Percentiles rank a stretch among this genome's conserved stretches.
Evolutionary conservation across 1,140 invertebrate genomes (phyloP).

Genomic region (Drosophila parabipectinata): DNA sequence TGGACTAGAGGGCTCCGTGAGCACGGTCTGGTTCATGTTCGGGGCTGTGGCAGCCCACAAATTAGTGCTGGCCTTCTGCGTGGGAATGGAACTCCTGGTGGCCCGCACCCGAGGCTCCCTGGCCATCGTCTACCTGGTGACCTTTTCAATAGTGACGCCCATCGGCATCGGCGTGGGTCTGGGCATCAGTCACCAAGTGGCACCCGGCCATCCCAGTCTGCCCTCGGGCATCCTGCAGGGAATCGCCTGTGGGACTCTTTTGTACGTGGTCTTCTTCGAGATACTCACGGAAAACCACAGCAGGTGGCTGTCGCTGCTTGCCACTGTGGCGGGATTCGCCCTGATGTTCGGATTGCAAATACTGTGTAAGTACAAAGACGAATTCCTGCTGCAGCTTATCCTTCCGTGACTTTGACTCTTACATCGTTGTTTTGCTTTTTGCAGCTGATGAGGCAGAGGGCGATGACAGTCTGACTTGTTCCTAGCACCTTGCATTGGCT

Average conservation of each 20-base stretch:
- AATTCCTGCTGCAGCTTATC: background rate
- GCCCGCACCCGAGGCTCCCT: constrained; percentile 87
- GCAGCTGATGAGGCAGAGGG: constrained; percentile 70
- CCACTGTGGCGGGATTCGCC: constrained; percentile 90
- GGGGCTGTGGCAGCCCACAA: constrained; percentile 95
- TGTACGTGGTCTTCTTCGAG: constrained; percentile 96
- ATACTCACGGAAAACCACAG: constrained; percentile 91
- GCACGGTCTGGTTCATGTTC: constrained; percentile 92
- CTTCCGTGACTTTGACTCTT: background rate
- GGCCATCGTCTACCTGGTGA: constrained; percentile 89
- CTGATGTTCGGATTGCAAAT: constrained; percentile 91
- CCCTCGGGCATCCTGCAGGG: constrained; percentile 90
- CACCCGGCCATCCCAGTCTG: constrained; percentile 86
- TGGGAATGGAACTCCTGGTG: constrained; percentile 91
- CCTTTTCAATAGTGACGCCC: constrained; percentile 92
- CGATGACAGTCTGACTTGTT: constrained; percentile 53
- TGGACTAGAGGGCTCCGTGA: constrained; percentile 89
- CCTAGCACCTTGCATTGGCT: constrained; percentile 35
- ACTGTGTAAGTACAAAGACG: constrained; percentile 88
- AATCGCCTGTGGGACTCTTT: constrained; percentile 92
- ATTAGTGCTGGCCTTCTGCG: constrained; percentile 94
- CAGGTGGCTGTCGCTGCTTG: constrained; percentile 88
- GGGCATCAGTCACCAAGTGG: constrained; percentile 86
- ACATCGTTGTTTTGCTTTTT: constrained; percentile 6
- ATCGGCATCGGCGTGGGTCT: constrained; percentile 91